These are phyloP conservation scores for Psittacus erithacus DNA, from an alignment of 2,113 vertebrate genomes.

Conservation along the genomic window DNA sequence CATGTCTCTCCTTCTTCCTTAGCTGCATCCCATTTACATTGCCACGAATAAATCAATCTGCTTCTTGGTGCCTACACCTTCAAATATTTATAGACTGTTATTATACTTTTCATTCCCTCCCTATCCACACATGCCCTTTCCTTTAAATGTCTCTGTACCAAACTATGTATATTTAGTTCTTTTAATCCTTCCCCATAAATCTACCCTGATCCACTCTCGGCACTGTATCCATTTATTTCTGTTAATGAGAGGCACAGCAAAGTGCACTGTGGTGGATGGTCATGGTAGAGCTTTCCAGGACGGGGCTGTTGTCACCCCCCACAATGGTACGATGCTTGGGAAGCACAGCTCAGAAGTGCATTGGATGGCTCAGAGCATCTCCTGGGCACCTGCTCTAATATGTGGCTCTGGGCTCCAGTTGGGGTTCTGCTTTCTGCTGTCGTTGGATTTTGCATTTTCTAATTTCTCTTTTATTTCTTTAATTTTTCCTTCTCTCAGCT, in stretches of 20 bases:
- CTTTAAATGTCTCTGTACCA: slow-evolving; percentile 38
- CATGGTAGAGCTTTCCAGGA: not conserved
- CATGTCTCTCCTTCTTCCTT: not conserved
- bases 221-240: not conserved
- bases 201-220: slow-evolving; percentile 3
- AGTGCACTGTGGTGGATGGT: accelerated
- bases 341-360: not conserved
- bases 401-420: not conserved
- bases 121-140: slow-evolving; percentile 48
- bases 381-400: not conserved
- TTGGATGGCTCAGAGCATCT: not conserved
- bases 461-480: not conserved
- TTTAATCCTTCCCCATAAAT: slow-evolving; percentile 62
- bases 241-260: not conserved
- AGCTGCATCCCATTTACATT: slow-evolving; percentile 32
- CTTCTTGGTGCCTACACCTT: slow-evolving; percentile 60
- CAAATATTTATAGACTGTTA: slow-evolving; percentile 68
- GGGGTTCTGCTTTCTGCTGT: not conserved
- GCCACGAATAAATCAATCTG: slow-evolving; percentile 58
- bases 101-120: slow-evolving; percentile 57
- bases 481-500: not conserved
- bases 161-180: slow-evolving; percentile 39
- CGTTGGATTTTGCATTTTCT: not conserved
- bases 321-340: not conserved
- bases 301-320: not conserved